Conservation (phyloP, 1,140 invertebrate species). For the Heliconius himera region DNA sequence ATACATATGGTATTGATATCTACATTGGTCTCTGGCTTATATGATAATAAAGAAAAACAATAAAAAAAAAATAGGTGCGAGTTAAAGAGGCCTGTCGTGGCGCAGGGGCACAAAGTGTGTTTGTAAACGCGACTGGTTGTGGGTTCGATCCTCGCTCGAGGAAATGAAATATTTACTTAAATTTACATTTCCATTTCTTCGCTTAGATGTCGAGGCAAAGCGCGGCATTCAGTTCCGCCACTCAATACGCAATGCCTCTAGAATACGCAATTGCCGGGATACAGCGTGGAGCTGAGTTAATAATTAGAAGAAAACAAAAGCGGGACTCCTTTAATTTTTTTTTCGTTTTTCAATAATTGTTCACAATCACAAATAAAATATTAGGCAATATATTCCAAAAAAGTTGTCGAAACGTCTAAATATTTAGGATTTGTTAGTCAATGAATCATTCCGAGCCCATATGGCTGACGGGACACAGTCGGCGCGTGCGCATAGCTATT, state of each 20-base stretch:
- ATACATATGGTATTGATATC: background rate
- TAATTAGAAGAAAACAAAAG: background rate
- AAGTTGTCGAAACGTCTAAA: constrained; percentile 35
- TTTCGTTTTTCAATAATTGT: background rate
- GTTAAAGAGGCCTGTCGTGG: too few relatives aligned
- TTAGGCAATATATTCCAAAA: background rate
- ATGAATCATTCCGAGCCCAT: constrained; percentile 58
- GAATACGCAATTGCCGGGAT: too few relatives aligned
- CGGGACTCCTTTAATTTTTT: background rate
- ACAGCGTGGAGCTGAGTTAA: too few relatives aligned
- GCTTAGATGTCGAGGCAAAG: too few relatives aligned
- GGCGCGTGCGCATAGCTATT: constrained; percentile 59
- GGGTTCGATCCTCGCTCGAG: too few relatives aligned
- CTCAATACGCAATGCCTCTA: too few relatives aligned
- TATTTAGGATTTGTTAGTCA: constrained; percentile 39
- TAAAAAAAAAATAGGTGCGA: too few relatives aligned
- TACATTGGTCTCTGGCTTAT: background rate
- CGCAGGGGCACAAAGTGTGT: too few relatives aligned
- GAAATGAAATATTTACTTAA: too few relatives aligned
- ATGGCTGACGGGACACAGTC: constrained; percentile 53
- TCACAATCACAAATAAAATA: background rate
- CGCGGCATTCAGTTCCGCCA: too few relatives aligned
- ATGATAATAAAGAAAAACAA: background rate
- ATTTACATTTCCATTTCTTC: too few relatives aligned
- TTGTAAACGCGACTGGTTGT: too few relatives aligned